Evolutionary conservation across 2,113 vertebrate species (phyloP).

Genomic region (Falcunculus frontatus): DNA sequence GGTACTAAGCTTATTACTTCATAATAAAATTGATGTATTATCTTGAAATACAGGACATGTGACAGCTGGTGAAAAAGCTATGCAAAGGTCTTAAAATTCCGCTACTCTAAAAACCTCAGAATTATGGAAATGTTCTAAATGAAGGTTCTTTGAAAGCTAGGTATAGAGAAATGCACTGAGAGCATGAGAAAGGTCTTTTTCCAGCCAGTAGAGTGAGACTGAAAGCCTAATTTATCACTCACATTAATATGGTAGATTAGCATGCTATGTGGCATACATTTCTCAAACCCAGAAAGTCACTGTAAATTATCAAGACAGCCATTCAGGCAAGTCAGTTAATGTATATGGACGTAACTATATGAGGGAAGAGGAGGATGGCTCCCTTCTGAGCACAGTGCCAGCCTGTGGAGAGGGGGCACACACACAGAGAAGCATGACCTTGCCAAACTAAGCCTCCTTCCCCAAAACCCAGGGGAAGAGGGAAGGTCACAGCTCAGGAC

Average conservation of each 20-base stretch:
- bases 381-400: background rate
- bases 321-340: background rate
- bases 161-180: background rate
- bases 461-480: background rate
- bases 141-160: background rate
- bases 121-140: background rate
- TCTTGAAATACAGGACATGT: background rate
- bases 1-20: background rate
- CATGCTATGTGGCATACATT: background rate
- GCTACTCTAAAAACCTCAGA: background rate
- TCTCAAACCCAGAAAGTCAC: background rate
- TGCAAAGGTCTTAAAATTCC: background rate
- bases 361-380: background rate
- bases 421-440: background rate
- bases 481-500: background rate
- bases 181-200: background rate
- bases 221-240: background rate
- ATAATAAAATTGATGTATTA: background rate
- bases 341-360: background rate
- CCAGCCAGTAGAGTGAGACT: background rate
- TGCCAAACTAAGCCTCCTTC: background rate
- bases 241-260: background rate
- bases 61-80: background rate
- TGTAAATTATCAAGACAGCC: background rate
- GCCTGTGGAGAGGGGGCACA: background rate